These are phyloP conservation scores for Pardosa pseudoannulata DNA, from an alignment of 2,888 invertebrate genomes.

Conservation along the genomic window DNA sequence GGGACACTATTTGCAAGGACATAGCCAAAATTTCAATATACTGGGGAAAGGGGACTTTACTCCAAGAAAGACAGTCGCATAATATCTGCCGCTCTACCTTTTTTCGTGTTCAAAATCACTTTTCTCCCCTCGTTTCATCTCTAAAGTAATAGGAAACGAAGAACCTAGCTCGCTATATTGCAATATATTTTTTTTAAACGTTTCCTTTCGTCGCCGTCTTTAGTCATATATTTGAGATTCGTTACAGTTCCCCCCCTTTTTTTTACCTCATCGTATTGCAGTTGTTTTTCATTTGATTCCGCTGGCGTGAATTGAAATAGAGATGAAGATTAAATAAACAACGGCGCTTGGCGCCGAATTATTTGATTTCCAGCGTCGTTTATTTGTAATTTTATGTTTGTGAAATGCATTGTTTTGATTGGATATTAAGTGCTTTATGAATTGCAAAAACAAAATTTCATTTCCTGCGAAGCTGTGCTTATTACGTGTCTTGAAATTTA, in stretches of 20 bases:
- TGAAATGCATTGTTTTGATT: neutral
- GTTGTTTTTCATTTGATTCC: conserved; percentile 3
- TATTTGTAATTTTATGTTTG: neutral
- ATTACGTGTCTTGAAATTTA: too few relatives aligned
- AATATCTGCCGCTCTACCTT: conserved; percentile 38
- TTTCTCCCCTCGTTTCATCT: conserved; percentile 36
- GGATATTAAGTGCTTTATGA: neutral
- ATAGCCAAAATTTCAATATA: conserved; percentile 60
- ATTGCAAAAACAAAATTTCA: neutral
- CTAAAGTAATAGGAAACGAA: conserved; percentile 55
- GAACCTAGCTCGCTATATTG: conserved; percentile 36
- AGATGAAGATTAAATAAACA: neutral
- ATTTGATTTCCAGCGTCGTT: neutral
- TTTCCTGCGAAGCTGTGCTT: too few relatives aligned
- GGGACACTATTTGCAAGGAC: conserved; percentile 45
- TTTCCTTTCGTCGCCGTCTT: neutral
- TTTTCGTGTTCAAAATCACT: conserved; percentile 41
- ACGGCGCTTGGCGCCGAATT: neutral
- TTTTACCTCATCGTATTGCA: neutral
- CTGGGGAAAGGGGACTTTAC: conserved; percentile 19
- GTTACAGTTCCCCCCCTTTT: neutral
- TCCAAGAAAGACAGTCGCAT: conserved; percentile 48
- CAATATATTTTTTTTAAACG: conserved; percentile 6
- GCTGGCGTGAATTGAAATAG: neutral
- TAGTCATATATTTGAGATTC: conserved; percentile 4